Conservation (phyloP, 2,888 invertebrate species). For the Subacronicta megacephala region DNA sequence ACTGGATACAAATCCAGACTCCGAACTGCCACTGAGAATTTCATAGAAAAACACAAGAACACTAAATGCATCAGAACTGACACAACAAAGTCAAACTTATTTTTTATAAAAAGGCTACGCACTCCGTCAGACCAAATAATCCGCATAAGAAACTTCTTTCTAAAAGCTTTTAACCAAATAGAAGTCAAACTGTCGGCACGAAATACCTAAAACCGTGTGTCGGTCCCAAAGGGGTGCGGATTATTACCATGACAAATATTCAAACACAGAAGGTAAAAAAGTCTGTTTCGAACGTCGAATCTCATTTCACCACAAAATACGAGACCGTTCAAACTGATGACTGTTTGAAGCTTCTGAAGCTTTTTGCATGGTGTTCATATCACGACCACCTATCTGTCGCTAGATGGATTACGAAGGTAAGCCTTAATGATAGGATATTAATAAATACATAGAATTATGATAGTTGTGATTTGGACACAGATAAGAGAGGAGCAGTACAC, state of each 20-base stretch:
- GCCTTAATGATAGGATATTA: conserved; percentile 37
- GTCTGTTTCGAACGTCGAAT: too few relatives aligned
- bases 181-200: conserved; percentile 24
- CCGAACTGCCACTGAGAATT: too few relatives aligned
- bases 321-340: not conserved
- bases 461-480: conserved; percentile 25
- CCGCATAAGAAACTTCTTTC: conserved; percentile 5
- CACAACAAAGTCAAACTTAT: too few relatives aligned
- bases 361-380: conserved; percentile 14
- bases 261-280: conserved; percentile 15
- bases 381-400: conserved; percentile 46
- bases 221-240: conserved; percentile 26
- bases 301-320: too few relatives aligned
- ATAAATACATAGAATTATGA: conserved; percentile 42
- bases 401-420: conserved; percentile 42
- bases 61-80: too few relatives aligned
- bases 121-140: conserved; percentile 11
- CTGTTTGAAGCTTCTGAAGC: conserved; percentile 17
- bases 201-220: conserved; percentile 30
- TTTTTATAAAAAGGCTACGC: not conserved
- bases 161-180: conserved; percentile 40
- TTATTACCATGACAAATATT: conserved; percentile 8
- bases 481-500: conserved; percentile 30
- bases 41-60: too few relatives aligned
- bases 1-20: too few relatives aligned